Conservation (phyloP, 2,113 vertebrate species). For the Cardinalis cardinalis region DNA sequence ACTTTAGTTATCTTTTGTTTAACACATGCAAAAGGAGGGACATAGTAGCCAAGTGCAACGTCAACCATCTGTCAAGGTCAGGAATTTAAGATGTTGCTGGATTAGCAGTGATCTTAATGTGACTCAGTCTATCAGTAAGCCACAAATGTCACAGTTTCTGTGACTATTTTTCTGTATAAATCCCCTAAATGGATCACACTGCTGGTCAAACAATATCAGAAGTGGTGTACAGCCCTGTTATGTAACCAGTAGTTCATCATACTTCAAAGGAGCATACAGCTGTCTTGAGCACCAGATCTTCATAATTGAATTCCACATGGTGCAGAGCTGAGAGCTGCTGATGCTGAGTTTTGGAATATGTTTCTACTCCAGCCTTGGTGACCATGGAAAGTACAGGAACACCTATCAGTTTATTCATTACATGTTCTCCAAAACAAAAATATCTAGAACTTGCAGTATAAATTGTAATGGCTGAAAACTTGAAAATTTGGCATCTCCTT, state of each 20-base stretch:
- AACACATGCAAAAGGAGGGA: fast-evolving
- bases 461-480: background rate
- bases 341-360: background rate
- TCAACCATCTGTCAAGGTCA: background rate
- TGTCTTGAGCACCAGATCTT: background rate
- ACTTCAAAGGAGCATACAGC: background rate
- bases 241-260: background rate
- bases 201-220: background rate
- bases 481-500: background rate
- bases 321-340: background rate
- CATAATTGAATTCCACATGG: background rate
- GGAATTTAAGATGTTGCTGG: background rate
- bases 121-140: background rate
- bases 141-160: background rate
- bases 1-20: background rate
- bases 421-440: fast-evolving
- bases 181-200: background rate
- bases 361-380: background rate
- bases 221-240: background rate
- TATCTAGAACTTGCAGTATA: background rate
- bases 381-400: background rate
- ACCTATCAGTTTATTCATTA: background rate
- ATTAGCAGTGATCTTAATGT: background rate
- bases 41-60: background rate
- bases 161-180: background rate